These are phyloP conservation scores for Amphibalanus amphitrite DNA, from an alignment of 1,140 invertebrate genomes.

Conservation along the genomic window DNA sequence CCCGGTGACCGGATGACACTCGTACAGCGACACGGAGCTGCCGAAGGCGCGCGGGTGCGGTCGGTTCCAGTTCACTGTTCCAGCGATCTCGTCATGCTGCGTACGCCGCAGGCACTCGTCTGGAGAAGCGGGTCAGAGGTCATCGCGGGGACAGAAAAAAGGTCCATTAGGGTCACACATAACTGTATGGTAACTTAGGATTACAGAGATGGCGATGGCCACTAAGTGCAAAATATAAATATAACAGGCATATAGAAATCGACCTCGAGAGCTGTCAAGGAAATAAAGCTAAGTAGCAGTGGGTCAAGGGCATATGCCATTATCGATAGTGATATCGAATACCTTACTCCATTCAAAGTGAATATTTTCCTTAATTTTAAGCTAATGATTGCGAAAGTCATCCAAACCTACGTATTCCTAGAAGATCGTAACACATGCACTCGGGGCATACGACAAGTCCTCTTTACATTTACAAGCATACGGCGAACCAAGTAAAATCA, in stretches of 20 bases:
- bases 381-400: too few species aligned
- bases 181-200: not conserved
- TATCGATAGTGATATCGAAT: too few species aligned
- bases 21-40: conserved; percentile 48
- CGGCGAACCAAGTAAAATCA: too few species aligned
- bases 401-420: too few species aligned
- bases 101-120: conserved; percentile 17
- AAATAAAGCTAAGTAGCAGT: not conserved
- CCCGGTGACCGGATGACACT: conserved; percentile 55
- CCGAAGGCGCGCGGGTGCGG: conserved; percentile 48
- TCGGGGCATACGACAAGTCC: not conserved
- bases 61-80: conserved; percentile 46
- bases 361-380: too few species aligned
- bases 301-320: too few species aligned
- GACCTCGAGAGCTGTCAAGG: not conserved
- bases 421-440: not conserved
- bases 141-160: not conserved
- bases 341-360: too few species aligned
- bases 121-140: conserved; percentile 6
- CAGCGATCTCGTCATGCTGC: conserved; percentile 33
- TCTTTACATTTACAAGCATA: not conserved
- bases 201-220: not conserved
- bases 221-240: not conserved
- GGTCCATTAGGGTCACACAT: not conserved
- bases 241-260: not conserved